phyloP scores from a whole-genome alignment of 2,888 invertebrate genomes.

The Andrena fulva region DNA sequence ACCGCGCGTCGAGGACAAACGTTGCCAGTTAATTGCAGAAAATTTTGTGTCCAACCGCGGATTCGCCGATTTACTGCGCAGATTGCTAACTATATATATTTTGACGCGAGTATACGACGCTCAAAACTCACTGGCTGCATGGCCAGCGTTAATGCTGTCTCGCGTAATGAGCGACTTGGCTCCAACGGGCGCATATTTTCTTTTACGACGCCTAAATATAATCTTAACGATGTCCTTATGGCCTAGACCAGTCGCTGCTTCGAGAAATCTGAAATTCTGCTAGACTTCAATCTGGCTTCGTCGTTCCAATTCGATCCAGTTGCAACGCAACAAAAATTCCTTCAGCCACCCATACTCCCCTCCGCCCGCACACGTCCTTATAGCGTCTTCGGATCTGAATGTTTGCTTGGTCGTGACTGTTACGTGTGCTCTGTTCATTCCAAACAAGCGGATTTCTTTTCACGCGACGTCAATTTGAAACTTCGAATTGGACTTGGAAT shows the following conservation, averaged over 20 bases:
- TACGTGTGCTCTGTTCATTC: conserved; percentile 1
- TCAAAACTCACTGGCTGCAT: conserved; percentile 58
- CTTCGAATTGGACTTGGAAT: not conserved
- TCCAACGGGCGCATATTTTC: conserved; percentile 84
- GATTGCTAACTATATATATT: conserved; percentile 64
- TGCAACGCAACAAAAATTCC: conserved; percentile 24
- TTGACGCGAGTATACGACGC: conserved; percentile 68
- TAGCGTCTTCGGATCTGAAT: not conserved
- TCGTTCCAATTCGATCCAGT: conserved; percentile 26
- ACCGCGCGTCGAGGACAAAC: conserved; percentile 25
- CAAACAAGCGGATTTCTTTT: conserved; percentile 6
- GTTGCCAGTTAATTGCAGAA: conserved; percentile 50
- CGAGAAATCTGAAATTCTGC: conserved; percentile 73
- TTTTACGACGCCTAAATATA: conserved; percentile 84
- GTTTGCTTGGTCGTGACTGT: conserved; percentile 19
- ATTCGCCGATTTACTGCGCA: conserved; percentile 55
- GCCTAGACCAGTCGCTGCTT: conserved; percentile 70
- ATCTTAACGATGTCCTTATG: conserved; percentile 83
- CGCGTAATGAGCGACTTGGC: conserved; percentile 84
- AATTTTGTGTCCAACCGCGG: conserved; percentile 50
- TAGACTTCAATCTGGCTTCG: conserved; percentile 32
- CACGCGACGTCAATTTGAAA: not conserved
- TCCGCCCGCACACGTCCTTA: not conserved
- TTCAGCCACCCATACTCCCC: not conserved
- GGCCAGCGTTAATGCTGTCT: conserved; percentile 81